Percentiles rank a stretch among this genome's conserved stretches.
Conservation (phyloP, 2,113 vertebrate genomes). For the Triplophysa siluroides region DNA sequence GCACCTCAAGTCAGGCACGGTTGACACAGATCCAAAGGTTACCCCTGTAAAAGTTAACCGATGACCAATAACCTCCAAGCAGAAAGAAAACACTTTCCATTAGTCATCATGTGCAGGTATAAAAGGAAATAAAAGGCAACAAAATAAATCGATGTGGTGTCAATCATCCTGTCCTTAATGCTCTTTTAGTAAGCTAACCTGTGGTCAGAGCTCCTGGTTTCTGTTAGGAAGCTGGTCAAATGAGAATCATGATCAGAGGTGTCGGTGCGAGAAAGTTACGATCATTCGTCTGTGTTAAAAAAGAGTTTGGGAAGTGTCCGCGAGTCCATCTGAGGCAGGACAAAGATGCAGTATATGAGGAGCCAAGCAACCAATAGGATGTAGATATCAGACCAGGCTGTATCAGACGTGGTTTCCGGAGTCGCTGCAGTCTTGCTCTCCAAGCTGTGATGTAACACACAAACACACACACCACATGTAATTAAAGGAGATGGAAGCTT, state of each 20-base stretch:
- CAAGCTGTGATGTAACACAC: conserved; percentile 42
- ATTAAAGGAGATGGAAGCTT: not conserved
- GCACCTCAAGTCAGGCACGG: not conserved
- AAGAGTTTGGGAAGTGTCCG: conserved; percentile 66
- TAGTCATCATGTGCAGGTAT: conserved; percentile 36
- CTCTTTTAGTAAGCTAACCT: not conserved
- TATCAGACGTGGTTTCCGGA: conserved; percentile 1
- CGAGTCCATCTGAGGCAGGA: conserved; percentile 85
- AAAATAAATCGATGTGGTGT: conserved; percentile 41
- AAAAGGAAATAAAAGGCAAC: conserved; percentile 50
- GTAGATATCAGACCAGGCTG: conserved; percentile 69
- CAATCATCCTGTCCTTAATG: not conserved
- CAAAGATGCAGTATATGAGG: conserved; percentile 85
- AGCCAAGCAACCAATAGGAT: conserved; percentile 88
- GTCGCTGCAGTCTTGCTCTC: conserved; percentile 12
- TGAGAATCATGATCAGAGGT: not conserved
- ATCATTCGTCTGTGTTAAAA: conserved; percentile 66
- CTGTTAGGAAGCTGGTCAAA: not conserved
- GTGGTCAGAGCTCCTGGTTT: not conserved
- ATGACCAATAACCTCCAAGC: not conserved
- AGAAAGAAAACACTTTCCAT: not conserved
- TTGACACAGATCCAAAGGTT: conserved; percentile 1
- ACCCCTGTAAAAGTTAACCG: conserved; percentile 17
- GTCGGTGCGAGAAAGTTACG: not conserved
- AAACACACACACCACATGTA: conserved; percentile 14